Percentiles rank a stretch among this genome's conserved stretches.
Conservation (phyloP, 2,888 invertebrate genomes). For the Ametastegia equiseti region DNA sequence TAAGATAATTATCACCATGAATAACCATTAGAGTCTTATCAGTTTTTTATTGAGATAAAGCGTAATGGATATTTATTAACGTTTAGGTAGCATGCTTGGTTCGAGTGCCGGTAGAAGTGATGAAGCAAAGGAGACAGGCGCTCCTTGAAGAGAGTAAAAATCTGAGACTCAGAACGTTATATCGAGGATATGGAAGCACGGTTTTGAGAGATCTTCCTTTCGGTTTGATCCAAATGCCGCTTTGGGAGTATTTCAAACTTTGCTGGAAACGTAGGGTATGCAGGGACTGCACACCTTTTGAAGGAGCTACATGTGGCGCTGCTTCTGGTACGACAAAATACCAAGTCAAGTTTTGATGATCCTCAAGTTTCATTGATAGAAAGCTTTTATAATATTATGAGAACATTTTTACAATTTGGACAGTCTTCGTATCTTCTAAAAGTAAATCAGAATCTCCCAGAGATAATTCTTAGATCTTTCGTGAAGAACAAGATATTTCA, state of each 20-base stretch:
- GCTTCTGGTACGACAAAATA: constrained; percentile 81
- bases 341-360: background rate
- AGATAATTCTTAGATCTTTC: too few species aligned
- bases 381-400: too few species aligned
- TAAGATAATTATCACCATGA: too few species aligned
- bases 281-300: constrained; percentile 79
- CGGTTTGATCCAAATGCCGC: constrained; percentile 95
- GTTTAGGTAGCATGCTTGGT: constrained; percentile 91
- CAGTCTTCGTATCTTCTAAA: too few species aligned
- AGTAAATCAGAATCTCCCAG: too few species aligned
- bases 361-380: background rate
- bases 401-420: too few species aligned
- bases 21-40: too few species aligned
- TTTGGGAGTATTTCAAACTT: constrained; percentile 94
- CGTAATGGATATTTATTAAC: background rate
- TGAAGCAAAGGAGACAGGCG: constrained; percentile 96
- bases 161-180: constrained; percentile 77
- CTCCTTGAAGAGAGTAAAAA: constrained; percentile 73
- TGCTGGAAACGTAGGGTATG: constrained; percentile 73
- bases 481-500: too few species aligned
- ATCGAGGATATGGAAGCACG: constrained; percentile 89
- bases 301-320: constrained; percentile 92
- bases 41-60: too few species aligned
- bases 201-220: constrained; percentile 93
- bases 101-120: constrained; percentile 96